These are phyloP conservation scores for Linepithema humile DNA, from an alignment of 1,140 invertebrate species.

Conservation along the genomic window DNA sequence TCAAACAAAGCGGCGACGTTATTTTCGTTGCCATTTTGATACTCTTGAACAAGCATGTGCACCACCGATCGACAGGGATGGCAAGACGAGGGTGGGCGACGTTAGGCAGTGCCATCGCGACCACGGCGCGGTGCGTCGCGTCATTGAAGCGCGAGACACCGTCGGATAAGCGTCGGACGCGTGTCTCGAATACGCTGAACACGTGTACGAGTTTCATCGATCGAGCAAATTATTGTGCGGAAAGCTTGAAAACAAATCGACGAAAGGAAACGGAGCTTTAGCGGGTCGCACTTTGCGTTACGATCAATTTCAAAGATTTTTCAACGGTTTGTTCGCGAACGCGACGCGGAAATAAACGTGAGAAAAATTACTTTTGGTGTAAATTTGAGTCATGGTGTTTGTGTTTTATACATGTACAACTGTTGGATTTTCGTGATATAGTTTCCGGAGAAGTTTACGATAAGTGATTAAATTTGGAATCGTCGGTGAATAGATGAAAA, in stretches of 20 bases:
- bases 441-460: neutral
- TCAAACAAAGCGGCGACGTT: neutral
- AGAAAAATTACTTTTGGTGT: neutral
- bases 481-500: neutral
- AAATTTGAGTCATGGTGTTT: neutral
- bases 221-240: neutral
- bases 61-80: slow-evolving; percentile 18
- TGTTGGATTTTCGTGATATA: neutral
- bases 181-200: neutral
- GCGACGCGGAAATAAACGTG: neutral
- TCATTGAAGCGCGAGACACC: slow-evolving; percentile 47
- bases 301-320: neutral
- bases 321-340: neutral
- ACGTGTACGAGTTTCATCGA: slow-evolving; percentile 7
- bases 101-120: slow-evolving; percentile 27
- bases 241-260: neutral
- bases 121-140: slow-evolving; percentile 20
- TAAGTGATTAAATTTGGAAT: neutral
- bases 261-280: neutral
- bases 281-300: neutral
- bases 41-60: neutral
- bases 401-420: neutral
- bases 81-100: slow-evolving; percentile 26
- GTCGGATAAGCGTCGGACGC: slow-evolving; percentile 25
- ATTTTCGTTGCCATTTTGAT: neutral